A percentile compares a stretch with the other conserved stretches of the same genome.
phyloP scores from a whole-genome alignment of 2,113 vertebrate species.

The Ovis aries region DNA sequence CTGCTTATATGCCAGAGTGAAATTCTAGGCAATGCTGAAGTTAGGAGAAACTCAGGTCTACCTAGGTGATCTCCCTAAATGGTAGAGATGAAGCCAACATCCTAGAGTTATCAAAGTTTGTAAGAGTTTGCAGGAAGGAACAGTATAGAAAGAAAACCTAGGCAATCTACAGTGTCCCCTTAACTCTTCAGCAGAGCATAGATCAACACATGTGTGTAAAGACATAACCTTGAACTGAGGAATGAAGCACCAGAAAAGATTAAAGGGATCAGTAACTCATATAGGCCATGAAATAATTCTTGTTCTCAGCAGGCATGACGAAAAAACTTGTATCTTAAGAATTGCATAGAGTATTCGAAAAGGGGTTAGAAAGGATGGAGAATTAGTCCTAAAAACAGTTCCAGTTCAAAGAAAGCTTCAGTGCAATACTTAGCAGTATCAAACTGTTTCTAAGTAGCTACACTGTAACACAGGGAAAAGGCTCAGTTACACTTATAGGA shows the following conservation, averaged over 20 bases:
- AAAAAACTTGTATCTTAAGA: not conserved
- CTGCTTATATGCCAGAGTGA: not conserved
- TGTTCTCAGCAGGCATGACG: not conserved
- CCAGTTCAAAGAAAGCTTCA: not conserved
- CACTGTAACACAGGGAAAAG: not conserved
- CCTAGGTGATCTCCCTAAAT: not conserved
- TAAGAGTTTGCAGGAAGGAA: not conserved
- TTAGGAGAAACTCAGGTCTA: not conserved
- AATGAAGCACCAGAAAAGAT: not conserved
- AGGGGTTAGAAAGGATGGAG: not conserved
- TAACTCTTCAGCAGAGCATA: not conserved
- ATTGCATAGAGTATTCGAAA: not conserved
- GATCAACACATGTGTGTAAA: not conserved
- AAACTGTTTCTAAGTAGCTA: not conserved
- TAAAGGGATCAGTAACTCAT: not conserved
- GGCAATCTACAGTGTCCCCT: not conserved
- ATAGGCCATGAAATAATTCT: not conserved
- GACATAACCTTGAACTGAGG: not conserved
- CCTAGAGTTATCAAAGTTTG: not conserved
- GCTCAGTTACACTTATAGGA: not conserved
- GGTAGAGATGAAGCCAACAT: not conserved
- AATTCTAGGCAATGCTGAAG: not conserved
- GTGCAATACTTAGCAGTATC: not conserved
- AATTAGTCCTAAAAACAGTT: not conserved
- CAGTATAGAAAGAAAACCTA: not conserved